Evolutionary conservation across 1,140 invertebrate species (phyloP), one percentile per base, ranked within the genome.

Genomic region (Maconellicoccus hirsutus): DNA sequence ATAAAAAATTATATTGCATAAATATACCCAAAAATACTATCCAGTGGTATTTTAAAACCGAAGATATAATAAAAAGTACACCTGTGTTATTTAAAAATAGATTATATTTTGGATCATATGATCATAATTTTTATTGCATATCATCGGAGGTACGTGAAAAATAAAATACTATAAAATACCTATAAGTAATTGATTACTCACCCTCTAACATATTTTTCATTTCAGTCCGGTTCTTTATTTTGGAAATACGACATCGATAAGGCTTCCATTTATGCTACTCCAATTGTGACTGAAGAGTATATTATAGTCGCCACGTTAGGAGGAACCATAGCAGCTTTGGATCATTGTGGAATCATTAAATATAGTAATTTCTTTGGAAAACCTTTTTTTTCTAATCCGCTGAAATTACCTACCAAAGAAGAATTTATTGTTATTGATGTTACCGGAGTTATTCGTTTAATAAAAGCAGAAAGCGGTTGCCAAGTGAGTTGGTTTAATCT

Each of bases 321-420:
- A 71, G 81, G 81, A n/a, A 76, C 72, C 38, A 52, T 80, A 19
- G 71, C 74, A 63, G 72, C 75, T 70, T 16, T 81, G 14, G 39
- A 75, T 70, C 59, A 74, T 71, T 33, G 70, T 59, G 42, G 63
- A 73, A 77, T 76, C 4, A 16, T 70, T 19, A 14, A 74, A 10
- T n/a, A 73, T 19, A 79, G 77, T 76, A 72, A 26, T 10, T 70
- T 16, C 39, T 23, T 72, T 63, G 69, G 76, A 21, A 26, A 70
- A 22, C 79, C 79, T 63, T 80, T 81, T 19, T 52, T 83, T 21
- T 83, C 82, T 75, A 77, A 78, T 8, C 80, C 79, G 26, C 78
- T 80, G 8, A 27, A 26, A 71, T 73, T 33, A 27, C 14, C 33
- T 12, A 27, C 23, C 21, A 25, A 59, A n/a, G 38, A 71, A 39